phyloP scores from a whole-genome alignment of 2,888 invertebrate genomes.

The Magallana nippona region DNA sequence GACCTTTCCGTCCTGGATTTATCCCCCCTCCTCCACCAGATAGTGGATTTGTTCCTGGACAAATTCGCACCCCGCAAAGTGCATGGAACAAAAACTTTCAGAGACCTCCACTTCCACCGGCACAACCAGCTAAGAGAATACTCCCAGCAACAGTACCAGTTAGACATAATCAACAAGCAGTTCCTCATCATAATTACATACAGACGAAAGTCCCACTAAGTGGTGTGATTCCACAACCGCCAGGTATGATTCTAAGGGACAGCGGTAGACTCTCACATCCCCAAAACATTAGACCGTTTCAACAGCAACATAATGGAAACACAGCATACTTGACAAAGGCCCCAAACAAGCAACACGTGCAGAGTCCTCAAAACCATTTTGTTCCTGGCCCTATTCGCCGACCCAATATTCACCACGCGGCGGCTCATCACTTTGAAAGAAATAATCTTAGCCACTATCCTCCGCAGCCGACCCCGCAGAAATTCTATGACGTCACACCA shows the following conservation, averaged over 20 bases:
- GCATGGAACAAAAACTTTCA: background rate
- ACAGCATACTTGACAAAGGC: background rate
- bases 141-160: background rate
- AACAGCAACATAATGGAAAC: background rate
- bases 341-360: background rate
- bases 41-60: background rate
- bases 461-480: background rate
- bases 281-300: background rate
- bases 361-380: background rate
- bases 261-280: background rate
- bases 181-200: background rate
- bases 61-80: background rate
- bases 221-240: conserved; percentile 4
- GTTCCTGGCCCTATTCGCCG: background rate
- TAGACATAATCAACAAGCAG: background rate
- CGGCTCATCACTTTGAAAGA: background rate
- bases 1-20: background rate
- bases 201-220: conserved; percentile 4
- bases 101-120: background rate
- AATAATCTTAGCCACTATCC: background rate
- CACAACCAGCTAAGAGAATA: background rate
- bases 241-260: background rate
- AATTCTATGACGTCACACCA: background rate
- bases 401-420: background rate
- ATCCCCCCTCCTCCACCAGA: conserved; percentile 1